These are phyloP conservation scores for Tetragnatha montana DNA, from an alignment of 2,888 invertebrate species.

Conservation along the genomic window DNA sequence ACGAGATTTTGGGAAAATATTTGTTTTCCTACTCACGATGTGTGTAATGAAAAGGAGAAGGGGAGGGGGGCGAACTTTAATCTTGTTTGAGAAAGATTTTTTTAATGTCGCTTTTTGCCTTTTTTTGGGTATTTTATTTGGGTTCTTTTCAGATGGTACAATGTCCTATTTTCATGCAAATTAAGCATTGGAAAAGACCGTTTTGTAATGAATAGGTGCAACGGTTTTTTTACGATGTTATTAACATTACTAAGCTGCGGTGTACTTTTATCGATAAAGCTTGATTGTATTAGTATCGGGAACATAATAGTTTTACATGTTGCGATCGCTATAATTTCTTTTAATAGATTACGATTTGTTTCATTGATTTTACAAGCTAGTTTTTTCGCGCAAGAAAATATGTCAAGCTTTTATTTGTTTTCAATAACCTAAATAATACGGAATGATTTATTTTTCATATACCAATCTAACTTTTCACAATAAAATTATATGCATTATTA, in stretches of 20 bases:
- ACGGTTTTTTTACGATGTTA: neutral
- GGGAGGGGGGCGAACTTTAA: conserved; percentile 8
- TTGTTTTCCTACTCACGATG: conserved; percentile 44
- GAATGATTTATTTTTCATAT: no score
- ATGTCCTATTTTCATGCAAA: conserved; percentile 30
- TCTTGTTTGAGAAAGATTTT: conserved; percentile 42
- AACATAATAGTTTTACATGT: no score
- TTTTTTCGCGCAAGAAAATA: no score
- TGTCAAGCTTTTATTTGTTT: no score
- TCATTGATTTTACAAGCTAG: no score
- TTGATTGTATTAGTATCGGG: no score
- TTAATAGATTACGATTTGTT: no score
- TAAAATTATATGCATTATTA: no score
- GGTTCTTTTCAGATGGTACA: conserved; percentile 4
- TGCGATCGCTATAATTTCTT: no score
- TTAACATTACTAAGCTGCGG: neutral
- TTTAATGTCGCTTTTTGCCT: conserved; percentile 28
- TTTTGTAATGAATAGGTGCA: neutral
- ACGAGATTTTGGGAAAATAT: conserved; percentile 46
- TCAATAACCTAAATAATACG: no score
- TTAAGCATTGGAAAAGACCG: neutral
- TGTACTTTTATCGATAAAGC: no score
- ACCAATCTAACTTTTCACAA: no score
- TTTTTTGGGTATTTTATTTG: conserved; percentile 18
- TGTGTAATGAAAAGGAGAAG: conserved; percentile 15